Base-by-base conservation (phyloP, 2,797 vertebrate species). In the Anabacerthia variegaticeps region DNA sequence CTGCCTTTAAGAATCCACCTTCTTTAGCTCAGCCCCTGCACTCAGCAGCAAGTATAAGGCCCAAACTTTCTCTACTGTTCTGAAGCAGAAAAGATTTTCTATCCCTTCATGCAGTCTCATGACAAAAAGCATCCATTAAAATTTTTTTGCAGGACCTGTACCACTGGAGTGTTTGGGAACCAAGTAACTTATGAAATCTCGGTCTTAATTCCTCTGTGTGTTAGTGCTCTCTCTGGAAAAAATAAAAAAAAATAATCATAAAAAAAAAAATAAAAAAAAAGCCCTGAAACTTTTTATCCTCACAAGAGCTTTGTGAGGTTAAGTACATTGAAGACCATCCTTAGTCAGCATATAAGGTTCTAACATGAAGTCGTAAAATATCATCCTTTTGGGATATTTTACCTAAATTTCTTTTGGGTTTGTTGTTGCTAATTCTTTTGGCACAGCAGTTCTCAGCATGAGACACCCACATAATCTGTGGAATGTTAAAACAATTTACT, bases 401-500 rank as follows among this genome's bases (percentile, higher is more conserved):
- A 66, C 24, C 28, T 48, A 48, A 4, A 67, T 71, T 89, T 93
- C 34, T 16, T 74, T n/a, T 26, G 28, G 4, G 32, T 69, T 85
- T 77, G 44, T 52, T 86, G 22, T 77, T 71, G 32, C 15, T 74
- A 44, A 24, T 67, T 32, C 61, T 61, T 71, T 72, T 46, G 77
- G 37, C 49, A 41, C 30, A 81, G 44, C 62, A 66, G 7, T 79
- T 94, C 81, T 85, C 69, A 88, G 66, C 71, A 52, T 59, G 59
- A 85, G n/a, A 77, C 41, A 43, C 37, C 37, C 74, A 72, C 54
- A 36, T 67, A 77, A 93, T 77, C 84, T 1, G 0, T 34, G 46
- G 75, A 91, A 95, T 67, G 74, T 43, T 88, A 83, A 82, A 96
- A 63, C 36, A 41, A 68, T 68, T 71, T 88, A 48, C 79, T 94